Percentiles rank a stretch among this genome's conserved stretches.
phyloP scores from a whole-genome alignment of 2,797 vertebrate species.

The Halcyon smyrnensis region DNA sequence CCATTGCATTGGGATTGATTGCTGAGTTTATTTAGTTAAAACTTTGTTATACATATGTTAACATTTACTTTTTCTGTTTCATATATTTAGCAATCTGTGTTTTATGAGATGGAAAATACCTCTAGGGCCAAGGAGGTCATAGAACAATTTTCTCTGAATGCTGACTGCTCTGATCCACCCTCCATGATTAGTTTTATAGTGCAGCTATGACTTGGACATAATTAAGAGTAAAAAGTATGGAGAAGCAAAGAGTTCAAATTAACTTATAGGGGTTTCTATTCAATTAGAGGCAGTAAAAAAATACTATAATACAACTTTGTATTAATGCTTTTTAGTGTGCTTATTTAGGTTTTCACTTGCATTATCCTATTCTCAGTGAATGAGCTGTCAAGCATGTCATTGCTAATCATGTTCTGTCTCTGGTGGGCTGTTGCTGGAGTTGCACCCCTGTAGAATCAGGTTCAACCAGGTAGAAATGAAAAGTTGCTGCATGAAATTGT shows the following conservation, averaged over 20 bases:
- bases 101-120: conserved; percentile 20
- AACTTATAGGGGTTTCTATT: not conserved
- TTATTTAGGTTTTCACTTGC: not conserved
- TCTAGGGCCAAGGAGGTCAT: not conserved
- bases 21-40: not conserved
- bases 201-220: not conserved
- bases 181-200: not conserved
- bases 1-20: not conserved
- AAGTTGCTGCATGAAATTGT: not conserved
- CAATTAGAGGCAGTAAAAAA: not conserved
- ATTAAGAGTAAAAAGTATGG: not conserved
- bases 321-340: not conserved
- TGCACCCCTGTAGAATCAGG: not conserved
- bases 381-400: not conserved
- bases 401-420: not conserved
- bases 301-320: not conserved
- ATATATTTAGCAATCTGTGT: not conserved
- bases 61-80: not conserved
- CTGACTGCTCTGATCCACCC: not conserved
- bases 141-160: not conserved
- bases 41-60: not conserved
- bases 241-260: not conserved
- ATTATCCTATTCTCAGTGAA: not conserved
- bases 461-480: not conserved
- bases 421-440: not conserved